phyloP scores from a whole-genome alignment of 1,140 invertebrate genomes.

The Drosophila miranda region DNA sequence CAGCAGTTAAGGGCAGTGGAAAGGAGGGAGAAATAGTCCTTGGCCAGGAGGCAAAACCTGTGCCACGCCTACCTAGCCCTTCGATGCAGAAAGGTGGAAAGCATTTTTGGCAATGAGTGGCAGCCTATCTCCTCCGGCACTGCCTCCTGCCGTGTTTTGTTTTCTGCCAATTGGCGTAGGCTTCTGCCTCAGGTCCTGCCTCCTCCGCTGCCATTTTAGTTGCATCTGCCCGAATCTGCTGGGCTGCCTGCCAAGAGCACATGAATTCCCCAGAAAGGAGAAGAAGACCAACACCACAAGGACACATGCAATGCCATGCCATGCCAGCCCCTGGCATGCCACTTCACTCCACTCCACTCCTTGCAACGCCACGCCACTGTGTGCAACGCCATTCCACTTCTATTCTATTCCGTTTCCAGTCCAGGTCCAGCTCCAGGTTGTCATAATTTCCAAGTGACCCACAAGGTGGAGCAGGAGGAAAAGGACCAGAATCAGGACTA shows the following conservation, averaged over 20 bases:
- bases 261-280: conserved; percentile 38
- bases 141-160: conserved; percentile 43
- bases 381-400: conserved; percentile 13
- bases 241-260: conserved; percentile 44
- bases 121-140: conserved; percentile 6
- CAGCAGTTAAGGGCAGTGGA: neutral
- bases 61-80: conserved; percentile 30
- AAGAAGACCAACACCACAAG: conserved; percentile 5
- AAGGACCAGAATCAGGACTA: neutral
- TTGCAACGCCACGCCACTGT: neutral
- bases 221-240: conserved; percentile 26
- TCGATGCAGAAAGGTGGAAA: conserved; percentile 11
- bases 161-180: conserved; percentile 58
- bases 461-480: neutral
- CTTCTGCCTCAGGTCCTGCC: conserved; percentile 13
- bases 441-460: conserved; percentile 77
- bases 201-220: conserved; percentile 18
- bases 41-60: conserved; percentile 36
- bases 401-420: conserved; percentile 31
- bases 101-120: conserved; percentile 52
- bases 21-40: conserved; percentile 12
- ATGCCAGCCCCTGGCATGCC: conserved; percentile 18
- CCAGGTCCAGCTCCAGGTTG: conserved; percentile 39
- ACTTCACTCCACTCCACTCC: neutral
- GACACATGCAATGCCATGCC: conserved; percentile 7